Percentiles rank a stretch among this genome's conserved stretches.
These are phyloP conservation scores for Nomada ruficornis DNA, from an alignment of 2,888 invertebrate genomes.

Conservation along the genomic window DNA sequence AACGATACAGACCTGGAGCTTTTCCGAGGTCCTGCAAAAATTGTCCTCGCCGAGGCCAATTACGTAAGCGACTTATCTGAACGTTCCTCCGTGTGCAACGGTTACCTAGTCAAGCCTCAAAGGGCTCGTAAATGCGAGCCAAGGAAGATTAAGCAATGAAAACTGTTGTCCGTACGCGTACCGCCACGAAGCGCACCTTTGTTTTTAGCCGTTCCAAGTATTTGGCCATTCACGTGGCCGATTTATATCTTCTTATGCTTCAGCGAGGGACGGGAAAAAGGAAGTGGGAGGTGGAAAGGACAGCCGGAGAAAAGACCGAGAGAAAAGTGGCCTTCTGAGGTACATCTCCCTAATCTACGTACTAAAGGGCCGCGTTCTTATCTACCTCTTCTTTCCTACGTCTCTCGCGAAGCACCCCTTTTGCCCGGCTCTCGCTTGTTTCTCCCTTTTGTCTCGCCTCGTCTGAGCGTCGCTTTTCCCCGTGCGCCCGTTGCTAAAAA, in stretches of 20 bases:
- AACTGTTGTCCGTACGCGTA: slow-evolving; percentile 21
- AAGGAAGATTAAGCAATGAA: slow-evolving; percentile 52
- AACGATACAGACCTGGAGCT: background rate
- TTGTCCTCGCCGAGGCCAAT: slow-evolving; percentile 49
- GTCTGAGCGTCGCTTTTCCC: slow-evolving; percentile 16
- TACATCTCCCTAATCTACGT: slow-evolving; percentile 69
- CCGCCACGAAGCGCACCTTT: slow-evolving; percentile 38
- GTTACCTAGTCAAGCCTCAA: slow-evolving; percentile 9
- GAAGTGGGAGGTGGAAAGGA: background rate
- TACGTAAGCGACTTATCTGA: slow-evolving; percentile 59
- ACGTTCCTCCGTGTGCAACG: background rate
- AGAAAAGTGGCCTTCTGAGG: slow-evolving; percentile 60
- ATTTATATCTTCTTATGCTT: slow-evolving; percentile 69
- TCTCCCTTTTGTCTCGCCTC: slow-evolving; percentile 16
- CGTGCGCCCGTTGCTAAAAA: slow-evolving; percentile 37
- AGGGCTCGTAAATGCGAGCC: slow-evolving; percentile 36
- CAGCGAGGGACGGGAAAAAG: background rate
- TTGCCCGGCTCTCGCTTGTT: background rate
- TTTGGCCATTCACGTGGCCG: slow-evolving; percentile 60
- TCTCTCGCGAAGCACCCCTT: background rate
- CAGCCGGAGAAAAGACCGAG: slow-evolving; percentile 49
- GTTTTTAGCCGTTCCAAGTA: slow-evolving; percentile 60
- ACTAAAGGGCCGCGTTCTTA: slow-evolving; percentile 54
- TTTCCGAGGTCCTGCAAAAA: slow-evolving; percentile 19
- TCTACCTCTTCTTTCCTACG: slow-evolving; percentile 45